These are phyloP conservation scores for Urocyon cinereoargenteus DNA, from an alignment of 2,797 vertebrate genomes.

Conservation along the genomic window DNA sequence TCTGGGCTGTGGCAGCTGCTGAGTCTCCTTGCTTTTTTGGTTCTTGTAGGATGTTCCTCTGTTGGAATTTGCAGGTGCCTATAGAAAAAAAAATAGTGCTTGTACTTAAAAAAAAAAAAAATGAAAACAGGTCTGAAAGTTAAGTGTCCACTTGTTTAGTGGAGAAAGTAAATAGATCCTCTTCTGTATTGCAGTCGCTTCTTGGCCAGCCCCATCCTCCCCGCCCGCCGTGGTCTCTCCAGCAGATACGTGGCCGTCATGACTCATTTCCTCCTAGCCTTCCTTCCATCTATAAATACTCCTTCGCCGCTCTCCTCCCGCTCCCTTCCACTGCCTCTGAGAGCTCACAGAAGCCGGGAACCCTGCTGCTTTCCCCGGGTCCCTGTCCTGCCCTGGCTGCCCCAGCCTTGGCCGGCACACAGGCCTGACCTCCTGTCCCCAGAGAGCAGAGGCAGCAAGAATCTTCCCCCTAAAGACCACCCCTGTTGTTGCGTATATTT, in stretches of 20 bases:
- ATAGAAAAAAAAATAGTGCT: neutral
- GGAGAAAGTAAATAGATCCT: neutral
- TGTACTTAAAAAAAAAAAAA: neutral
- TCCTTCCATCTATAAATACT: neutral
- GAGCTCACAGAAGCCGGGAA: neutral
- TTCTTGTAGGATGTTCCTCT: neutral
- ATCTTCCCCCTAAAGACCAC: neutral
- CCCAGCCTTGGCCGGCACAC: neutral
- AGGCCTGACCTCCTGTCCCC: neutral
- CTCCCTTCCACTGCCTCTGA: neutral
- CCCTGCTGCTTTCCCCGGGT: neutral
- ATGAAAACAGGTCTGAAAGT: neutral
- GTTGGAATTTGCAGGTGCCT: neutral
- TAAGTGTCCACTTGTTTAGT: neutral
- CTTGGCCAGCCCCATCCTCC: too few species aligned
- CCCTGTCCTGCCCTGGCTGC: neutral
- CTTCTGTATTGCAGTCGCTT: neutral
- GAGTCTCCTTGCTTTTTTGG: neutral
- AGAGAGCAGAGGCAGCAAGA: neutral
- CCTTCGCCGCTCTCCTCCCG: neutral
- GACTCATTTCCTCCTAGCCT: neutral
- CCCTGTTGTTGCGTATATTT: accelerated
- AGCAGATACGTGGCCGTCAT: accelerated
- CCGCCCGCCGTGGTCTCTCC: neutral
- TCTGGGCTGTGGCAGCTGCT: neutral